phyloP scores from a whole-genome alignment of 1,140 invertebrate species.

The Drosophila lowei region DNA sequence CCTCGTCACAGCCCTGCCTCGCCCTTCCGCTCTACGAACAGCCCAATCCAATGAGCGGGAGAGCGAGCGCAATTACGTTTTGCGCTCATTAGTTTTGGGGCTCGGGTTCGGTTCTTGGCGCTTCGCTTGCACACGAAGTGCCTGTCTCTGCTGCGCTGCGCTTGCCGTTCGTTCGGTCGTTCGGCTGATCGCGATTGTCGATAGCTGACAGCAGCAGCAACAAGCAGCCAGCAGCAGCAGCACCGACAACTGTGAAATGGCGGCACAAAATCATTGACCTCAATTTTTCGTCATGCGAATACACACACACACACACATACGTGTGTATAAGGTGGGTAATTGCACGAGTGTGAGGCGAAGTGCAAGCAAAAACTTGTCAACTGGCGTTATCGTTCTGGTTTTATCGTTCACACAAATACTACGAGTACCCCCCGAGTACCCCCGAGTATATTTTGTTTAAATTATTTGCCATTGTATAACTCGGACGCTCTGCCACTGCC shows the following conservation, averaged over 20 bases:
- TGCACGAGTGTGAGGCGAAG: slow-evolving; percentile 46
- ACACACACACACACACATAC: slow-evolving; percentile 14
- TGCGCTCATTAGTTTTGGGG: slow-evolving; percentile 51
- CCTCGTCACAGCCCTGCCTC: background rate
- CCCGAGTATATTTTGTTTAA: slow-evolving; percentile 19
- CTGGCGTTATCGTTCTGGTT: slow-evolving; percentile 61
- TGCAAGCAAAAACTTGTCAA: slow-evolving; percentile 58
- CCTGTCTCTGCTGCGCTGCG: slow-evolving; percentile 18
- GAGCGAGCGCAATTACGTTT: slow-evolving; percentile 18
- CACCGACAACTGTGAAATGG: slow-evolving; percentile 45
- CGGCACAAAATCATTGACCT: slow-evolving; percentile 79
- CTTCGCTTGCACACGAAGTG: slow-evolving; percentile 50
- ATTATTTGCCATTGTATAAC: slow-evolving; percentile 38
- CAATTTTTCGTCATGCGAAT: slow-evolving; percentile 78
- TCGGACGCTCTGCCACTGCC: slow-evolving; percentile 1
- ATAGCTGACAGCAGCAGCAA: slow-evolving; percentile 55
- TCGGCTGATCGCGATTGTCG: slow-evolving; percentile 66
- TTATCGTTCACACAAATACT: slow-evolving; percentile 40
- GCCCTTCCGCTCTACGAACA: no score
- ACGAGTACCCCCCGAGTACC: slow-evolving; percentile 1
- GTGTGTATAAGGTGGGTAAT: slow-evolving; percentile 25
- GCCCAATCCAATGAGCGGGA: background rate
- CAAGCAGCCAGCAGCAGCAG: slow-evolving; percentile 14
- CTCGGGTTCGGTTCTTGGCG: slow-evolving; percentile 46
- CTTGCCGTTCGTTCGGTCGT: slow-evolving; percentile 24